Base-by-base conservation (phyloP, 1,140 invertebrate species). In the Eriocheir sinensis region DNA sequence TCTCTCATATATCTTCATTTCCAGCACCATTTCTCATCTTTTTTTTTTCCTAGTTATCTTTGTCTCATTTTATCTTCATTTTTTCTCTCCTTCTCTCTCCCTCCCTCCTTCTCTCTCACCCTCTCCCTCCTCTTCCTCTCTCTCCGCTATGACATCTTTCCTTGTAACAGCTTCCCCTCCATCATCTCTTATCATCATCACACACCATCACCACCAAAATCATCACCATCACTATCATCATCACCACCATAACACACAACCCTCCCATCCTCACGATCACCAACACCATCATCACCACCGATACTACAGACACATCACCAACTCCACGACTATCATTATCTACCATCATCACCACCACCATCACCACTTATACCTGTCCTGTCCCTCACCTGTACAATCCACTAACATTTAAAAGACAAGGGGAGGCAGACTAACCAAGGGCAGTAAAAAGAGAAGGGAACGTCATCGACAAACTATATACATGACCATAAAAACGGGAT, bases 71-170 rank as follows among this genome's bases (percentile, higher is more conserved):
- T 53, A 0, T 53, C 48, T 53, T 53, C 48, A 17, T 53, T 12
- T 60, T 8, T n/a, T n/a, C 21, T n/a, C 21, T 72, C 60, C n/a
- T n/a, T 21, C 21, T 90, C 89, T 90, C 40, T 44, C n/a, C 53
- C 89, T 90, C 40, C n/a, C 21, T 90, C 41, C 53, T 27, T 72
- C 8, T 60, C 32, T 91, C 44, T 91, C n/a, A 32, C n/a, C 60
- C 44, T 60, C 3, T 32, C 4, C n/a, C 27, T 90, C 17, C 0
- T 6, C 17, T 34, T 60, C 27, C 53, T 60, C 53, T 17, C 30
- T 12, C 53, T 36, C 3, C 15, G 12, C n/a, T 0, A 21, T 27
- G 2, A 3, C 27, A 9, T 60, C 60, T 21, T 72, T 21, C 27
- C n/a, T 21, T 21, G 15, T 48, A 48, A 48, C 15, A 15, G 15